Evolutionary conservation across 2,888 invertebrate genomes (phyloP).

Genomic region (Pantelozetes paolii): DNA sequence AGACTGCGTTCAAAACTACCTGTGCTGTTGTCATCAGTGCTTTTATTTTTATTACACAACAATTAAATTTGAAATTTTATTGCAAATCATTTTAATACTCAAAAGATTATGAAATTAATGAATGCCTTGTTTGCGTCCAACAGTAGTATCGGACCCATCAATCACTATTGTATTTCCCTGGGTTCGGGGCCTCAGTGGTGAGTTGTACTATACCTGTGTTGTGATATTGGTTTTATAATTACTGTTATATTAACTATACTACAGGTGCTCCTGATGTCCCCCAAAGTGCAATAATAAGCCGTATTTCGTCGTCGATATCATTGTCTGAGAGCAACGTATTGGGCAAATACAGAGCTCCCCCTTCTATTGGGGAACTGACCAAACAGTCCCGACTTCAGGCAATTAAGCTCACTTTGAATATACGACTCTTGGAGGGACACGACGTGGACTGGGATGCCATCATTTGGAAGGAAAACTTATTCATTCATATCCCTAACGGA

Average conservation of each 20-base stretch:
- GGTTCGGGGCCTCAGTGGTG: slow-evolving; percentile 43
- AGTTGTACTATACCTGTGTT: neutral
- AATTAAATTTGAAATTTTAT: too few species aligned
- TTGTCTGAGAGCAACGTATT: slow-evolving; percentile 20
- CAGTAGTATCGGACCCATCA: slow-evolving; percentile 26
- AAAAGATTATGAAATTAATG: neutral
- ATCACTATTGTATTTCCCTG: slow-evolving; percentile 41
- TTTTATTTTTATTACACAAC: too few species aligned
- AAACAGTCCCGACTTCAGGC: slow-evolving; percentile 45
- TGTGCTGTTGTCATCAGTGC: too few species aligned
- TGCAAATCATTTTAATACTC: too few species aligned
- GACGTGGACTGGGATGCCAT: slow-evolving; percentile 69
- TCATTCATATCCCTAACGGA: slow-evolving; percentile 80
- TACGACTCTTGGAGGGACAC: slow-evolving; percentile 45
- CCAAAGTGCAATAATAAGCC: slow-evolving; percentile 28
- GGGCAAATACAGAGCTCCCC: slow-evolving; percentile 30
- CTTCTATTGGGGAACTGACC: slow-evolving; percentile 44
- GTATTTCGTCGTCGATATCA: slow-evolving; percentile 37
- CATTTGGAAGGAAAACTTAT: slow-evolving; percentile 71
- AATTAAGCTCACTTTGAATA: slow-evolving; percentile 45
- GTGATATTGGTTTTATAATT: neutral
- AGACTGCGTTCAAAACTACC: too few species aligned
- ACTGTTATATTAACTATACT: neutral
- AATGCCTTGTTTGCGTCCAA: neutral
- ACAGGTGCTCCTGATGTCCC: slow-evolving; percentile 44